phyloP scores from a whole-genome alignment of 2,888 invertebrate species.

The Onthophagus sagittarius region DNA sequence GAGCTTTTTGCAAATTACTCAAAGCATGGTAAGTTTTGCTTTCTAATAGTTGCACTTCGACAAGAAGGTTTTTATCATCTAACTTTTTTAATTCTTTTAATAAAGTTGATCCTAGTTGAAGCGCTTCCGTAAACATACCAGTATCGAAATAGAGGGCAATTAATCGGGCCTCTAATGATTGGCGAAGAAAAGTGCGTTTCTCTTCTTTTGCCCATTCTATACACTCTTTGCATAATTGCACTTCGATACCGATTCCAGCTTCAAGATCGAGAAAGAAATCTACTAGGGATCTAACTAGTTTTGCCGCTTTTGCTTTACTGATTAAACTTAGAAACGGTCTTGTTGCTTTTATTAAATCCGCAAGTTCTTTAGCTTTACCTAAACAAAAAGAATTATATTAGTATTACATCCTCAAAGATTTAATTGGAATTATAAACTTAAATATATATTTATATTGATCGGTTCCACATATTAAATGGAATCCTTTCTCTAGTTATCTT shows the following conservation, averaged over 20 bases:
- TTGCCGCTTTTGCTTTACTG: slow-evolving; percentile 99
- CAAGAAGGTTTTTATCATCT: slow-evolving; percentile 97
- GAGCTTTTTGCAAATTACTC: slow-evolving; percentile 92
- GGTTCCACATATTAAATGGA: no score
- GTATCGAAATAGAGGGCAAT: slow-evolving; percentile 94
- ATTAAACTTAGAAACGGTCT: slow-evolving; percentile 92
- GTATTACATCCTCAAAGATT: background rate
- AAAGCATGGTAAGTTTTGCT: slow-evolving; percentile 98
- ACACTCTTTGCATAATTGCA: slow-evolving; percentile 91
- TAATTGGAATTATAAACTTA: background rate
- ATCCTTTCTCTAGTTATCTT: no score
- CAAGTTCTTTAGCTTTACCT: slow-evolving; percentile 80
- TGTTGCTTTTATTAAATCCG: slow-evolving; percentile 89
- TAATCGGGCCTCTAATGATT: slow-evolving; percentile 91
- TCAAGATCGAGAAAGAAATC: slow-evolving; percentile 97
- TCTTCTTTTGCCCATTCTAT: slow-evolving; percentile 99
- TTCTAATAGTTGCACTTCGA: slow-evolving; percentile 96
- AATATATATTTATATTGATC: no score
- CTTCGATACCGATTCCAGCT: slow-evolving; percentile 93
- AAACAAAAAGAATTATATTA: background rate
- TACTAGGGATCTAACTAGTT: slow-evolving; percentile 92
- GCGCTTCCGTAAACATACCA: slow-evolving; percentile 82
- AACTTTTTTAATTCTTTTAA: slow-evolving; percentile 95
- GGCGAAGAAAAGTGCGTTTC: slow-evolving; percentile 92
- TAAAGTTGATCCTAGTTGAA: slow-evolving; percentile 79